phyloP scores from a whole-genome alignment of 2,797 vertebrate species.

The Pipistrellus nathusii region DNA sequence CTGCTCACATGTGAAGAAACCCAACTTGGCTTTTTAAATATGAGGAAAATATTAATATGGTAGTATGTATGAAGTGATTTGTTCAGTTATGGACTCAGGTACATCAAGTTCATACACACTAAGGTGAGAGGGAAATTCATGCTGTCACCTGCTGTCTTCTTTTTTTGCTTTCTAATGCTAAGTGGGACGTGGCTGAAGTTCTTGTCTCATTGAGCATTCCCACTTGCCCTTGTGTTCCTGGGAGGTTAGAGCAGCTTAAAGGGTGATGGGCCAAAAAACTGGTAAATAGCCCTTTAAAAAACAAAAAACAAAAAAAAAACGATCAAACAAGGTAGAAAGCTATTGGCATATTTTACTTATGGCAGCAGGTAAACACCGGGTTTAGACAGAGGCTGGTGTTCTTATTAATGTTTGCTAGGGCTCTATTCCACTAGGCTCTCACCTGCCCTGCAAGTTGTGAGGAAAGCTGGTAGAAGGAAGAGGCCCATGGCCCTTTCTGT shows the following conservation, averaged over 20 bases:
- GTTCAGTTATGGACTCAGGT: neutral
- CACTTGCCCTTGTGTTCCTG: neutral
- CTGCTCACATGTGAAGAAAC: slow-evolving; percentile 8
- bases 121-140: neutral
- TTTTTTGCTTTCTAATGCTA: neutral
- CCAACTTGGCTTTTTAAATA: neutral
- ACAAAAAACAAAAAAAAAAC: neutral
- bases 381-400: neutral
- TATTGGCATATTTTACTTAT: slow-evolving; percentile 62
- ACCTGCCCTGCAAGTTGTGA: neutral
- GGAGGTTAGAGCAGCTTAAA: slow-evolving; percentile 18
- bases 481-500: neutral
- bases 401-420: neutral
- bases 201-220: neutral
- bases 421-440: neutral
- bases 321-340: slow-evolving; percentile 69
- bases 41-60: neutral
- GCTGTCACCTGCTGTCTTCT: neutral
- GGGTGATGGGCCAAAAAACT: neutral
- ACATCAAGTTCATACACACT: neutral
- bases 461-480: neutral
- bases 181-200: neutral
- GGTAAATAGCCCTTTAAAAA: neutral
- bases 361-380: slow-evolving; percentile 21
- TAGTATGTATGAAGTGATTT: neutral